Conservation (phyloP, 1,140 invertebrate genomes). For the Plutomurus gul region DNA sequence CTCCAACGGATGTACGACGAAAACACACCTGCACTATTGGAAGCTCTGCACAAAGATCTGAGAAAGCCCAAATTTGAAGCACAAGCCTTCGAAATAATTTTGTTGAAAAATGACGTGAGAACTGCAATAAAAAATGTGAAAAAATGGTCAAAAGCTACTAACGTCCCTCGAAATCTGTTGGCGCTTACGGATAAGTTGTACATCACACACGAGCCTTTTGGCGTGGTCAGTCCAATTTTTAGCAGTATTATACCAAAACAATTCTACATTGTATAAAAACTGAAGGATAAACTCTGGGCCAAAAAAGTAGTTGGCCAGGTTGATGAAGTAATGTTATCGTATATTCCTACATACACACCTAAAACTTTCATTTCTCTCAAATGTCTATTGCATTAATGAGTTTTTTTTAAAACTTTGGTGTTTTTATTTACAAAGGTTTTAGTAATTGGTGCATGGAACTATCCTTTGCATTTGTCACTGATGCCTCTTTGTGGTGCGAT, state of each 20-base stretch:
- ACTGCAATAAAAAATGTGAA: conserved; percentile 18
- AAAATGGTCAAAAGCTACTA: not conserved
- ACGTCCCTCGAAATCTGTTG: not conserved
- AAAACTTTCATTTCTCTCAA: too few relatives aligned
- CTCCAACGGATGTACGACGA: conserved; percentile 78
- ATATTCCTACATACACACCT: too few relatives aligned
- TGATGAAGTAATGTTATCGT: too few relatives aligned
- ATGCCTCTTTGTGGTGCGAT: conserved; percentile 66
- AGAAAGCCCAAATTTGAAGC: conserved; percentile 61
- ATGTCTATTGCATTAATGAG: too few relatives aligned
- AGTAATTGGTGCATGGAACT: conserved; percentile 71
- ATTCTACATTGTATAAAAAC: too few relatives aligned
- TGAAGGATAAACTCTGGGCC: too few relatives aligned
- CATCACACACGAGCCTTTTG: conserved; percentile 36
- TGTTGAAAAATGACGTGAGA: conserved; percentile 24
- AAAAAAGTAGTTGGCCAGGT: too few relatives aligned
- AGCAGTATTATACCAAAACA: too few relatives aligned
- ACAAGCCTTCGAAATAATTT: conserved; percentile 28
- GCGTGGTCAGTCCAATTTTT: conserved; percentile 32
- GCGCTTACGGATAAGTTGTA: conserved; percentile 24
- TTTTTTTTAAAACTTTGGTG: too few relatives aligned
- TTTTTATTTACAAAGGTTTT: conserved; percentile 57
- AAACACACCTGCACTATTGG: conserved; percentile 70
- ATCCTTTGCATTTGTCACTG: conserved; percentile 70
- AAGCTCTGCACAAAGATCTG: conserved; percentile 79